Evolutionary conservation across 2,888 invertebrate genomes (phyloP).

Genomic region (Polietes domitor): DNA sequence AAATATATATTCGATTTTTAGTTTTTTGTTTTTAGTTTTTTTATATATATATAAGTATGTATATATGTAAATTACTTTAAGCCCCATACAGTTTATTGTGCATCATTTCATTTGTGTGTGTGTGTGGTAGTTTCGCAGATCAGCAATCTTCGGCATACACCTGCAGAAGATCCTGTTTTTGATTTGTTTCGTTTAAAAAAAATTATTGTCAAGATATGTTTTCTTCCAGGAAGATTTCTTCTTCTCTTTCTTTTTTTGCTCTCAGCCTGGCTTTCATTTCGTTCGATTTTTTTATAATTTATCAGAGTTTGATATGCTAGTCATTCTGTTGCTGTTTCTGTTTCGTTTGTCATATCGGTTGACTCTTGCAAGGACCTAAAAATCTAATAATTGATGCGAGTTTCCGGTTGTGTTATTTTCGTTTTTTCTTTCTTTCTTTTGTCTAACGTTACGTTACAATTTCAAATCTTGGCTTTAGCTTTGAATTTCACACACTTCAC

Average conservation of each 20-base stretch:
- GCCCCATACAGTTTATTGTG: conserved; percentile 50
- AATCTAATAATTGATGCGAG: conserved; percentile 67
- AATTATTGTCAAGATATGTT: conserved; percentile 81
- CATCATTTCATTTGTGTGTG: conserved; percentile 35
- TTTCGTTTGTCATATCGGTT: conserved; percentile 31
- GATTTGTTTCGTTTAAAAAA: conserved; percentile 71
- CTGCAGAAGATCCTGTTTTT: conserved; percentile 37
- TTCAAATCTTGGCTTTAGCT: conserved; percentile 2
- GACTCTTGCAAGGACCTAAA: conserved; percentile 48
- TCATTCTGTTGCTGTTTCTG: conserved; percentile 1
- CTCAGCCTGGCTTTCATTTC: conserved; percentile 42
- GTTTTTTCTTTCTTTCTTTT: no score
- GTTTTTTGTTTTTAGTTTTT: background rate
- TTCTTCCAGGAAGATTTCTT: conserved; percentile 80
- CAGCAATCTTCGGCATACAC: background rate
- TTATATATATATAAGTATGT: conserved; percentile 16
- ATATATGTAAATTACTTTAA: conserved; percentile 41
- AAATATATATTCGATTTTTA: conserved; percentile 15
- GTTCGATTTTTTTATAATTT: conserved; percentile 53
- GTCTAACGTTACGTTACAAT: background rate
- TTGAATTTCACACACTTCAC: background rate
- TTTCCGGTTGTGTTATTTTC: conserved; percentile 53
- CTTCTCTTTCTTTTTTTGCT: conserved; percentile 66
- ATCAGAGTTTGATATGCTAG: conserved; percentile 39
- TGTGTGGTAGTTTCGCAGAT: background rate